Evolutionary conservation across 2,113 vertebrate species (phyloP).

Genomic region (Cavia porcellus): DNA sequence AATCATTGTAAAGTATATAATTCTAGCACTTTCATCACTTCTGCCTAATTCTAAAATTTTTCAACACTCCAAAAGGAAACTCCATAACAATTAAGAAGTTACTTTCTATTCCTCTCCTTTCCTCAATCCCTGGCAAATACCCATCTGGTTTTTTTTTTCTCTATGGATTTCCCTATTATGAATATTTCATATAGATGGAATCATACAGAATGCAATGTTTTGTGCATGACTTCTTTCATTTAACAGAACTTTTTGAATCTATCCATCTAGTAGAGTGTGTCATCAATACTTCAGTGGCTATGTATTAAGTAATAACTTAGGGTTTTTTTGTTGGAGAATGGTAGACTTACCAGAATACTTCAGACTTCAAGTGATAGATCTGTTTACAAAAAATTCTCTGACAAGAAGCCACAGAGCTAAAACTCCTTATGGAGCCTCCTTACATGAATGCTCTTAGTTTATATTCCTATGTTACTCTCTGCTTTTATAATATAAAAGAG

Average conservation of each 20-base stretch:
- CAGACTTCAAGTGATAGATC: background rate
- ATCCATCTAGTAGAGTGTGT: background rate
- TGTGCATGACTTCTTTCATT: background rate
- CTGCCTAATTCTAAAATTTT: background rate
- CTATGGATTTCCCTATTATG: background rate
- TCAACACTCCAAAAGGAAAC: background rate
- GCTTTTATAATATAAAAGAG: constrained; percentile 22
- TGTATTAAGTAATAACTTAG: background rate
- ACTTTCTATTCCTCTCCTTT: too few species aligned
- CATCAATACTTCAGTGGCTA: background rate
- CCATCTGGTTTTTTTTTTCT: background rate
- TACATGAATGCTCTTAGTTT: background rate
- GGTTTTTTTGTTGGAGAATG: background rate
- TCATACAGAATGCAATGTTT: background rate
- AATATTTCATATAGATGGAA: background rate
- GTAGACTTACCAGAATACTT: background rate
- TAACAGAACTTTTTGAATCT: background rate
- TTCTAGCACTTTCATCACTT: background rate
- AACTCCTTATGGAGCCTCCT: background rate
- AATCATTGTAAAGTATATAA: background rate
- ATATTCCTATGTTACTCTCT: background rate
- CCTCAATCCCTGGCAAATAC: background rate
- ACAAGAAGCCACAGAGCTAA: background rate
- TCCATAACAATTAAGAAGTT: background rate
- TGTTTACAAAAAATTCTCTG: background rate